These are phyloP conservation scores for Luidia sarsii DNA, from an alignment of 53 echinoderm and acorn worm genomes.

Conservation along the genomic window DNA sequence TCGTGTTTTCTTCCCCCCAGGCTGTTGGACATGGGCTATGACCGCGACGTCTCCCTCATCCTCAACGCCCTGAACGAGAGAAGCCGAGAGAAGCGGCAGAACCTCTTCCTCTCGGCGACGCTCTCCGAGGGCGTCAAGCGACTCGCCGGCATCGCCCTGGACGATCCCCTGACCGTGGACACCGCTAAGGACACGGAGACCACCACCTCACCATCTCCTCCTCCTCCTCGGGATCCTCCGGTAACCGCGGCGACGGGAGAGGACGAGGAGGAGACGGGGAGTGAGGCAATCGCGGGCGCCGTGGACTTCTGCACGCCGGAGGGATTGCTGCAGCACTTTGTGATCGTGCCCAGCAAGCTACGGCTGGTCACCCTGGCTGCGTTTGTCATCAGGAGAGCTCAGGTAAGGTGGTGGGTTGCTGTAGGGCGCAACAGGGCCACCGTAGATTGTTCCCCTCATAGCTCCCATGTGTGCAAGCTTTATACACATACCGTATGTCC, in stretches of 20 bases:
- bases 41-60: conserved; percentile 82
- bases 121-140: conserved; percentile 87
- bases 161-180: conserved; percentile 80
- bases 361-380: conserved; percentile 86
- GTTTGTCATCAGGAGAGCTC: conserved; percentile 74
- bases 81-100: conserved; percentile 66
- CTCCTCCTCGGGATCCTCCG: neutral
- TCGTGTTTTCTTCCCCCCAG: too few species aligned
- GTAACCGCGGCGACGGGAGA: neutral
- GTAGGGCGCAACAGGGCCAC: too few species aligned
- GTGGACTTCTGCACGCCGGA: conserved; percentile 81
- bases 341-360: conserved; percentile 91
- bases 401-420: conserved; percentile 66
- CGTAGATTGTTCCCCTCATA: too few species aligned
- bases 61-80: conserved; percentile 85
- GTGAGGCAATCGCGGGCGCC: neutral
- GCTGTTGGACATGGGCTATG: conserved; percentile 96
- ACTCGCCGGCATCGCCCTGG: conserved; percentile 81
- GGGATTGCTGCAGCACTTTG: conserved; percentile 81
- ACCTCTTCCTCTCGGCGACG: conserved; percentile 85
- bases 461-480: too few species aligned
- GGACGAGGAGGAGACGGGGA: neutral
- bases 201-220: neutral
- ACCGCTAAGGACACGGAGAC: conserved; percentile 57
- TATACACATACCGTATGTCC: too few species aligned